These are phyloP conservation scores for Platyura marginata DNA, from an alignment of 1,140 invertebrate genomes.

Conservation along the genomic window DNA sequence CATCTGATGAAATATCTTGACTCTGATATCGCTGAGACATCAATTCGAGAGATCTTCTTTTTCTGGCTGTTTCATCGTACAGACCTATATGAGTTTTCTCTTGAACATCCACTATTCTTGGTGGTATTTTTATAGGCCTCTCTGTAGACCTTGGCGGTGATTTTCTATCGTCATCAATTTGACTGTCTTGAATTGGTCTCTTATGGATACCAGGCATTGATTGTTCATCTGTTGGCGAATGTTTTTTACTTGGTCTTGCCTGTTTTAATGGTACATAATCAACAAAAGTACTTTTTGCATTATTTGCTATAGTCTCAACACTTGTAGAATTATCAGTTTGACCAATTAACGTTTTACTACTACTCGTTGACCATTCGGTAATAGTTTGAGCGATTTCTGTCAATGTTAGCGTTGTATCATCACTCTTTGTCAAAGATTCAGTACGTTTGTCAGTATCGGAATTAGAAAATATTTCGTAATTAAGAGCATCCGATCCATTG, in stretches of 20 bases:
- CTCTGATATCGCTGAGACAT: conserved; percentile 33
- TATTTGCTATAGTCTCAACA: background rate
- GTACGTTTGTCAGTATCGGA: conserved; percentile 30
- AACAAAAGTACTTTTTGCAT: too few relatives aligned
- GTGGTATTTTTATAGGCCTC: conserved; percentile 27
- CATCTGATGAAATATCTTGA: conserved; percentile 28
- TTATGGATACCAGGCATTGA: conserved; percentile 16
- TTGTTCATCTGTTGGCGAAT: conserved; percentile 5
- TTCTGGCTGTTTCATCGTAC: conserved; percentile 9
- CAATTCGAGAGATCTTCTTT: conserved; percentile 19
- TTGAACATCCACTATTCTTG: conserved; percentile 2
- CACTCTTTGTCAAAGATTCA: conserved; percentile 36
- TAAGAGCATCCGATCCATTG: conserved; percentile 20
- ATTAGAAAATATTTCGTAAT: conserved; percentile 34
- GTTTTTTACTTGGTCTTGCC: conserved; percentile 2
- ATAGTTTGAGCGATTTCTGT: conserved; percentile 33
- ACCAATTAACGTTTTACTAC: conserved; percentile 33
- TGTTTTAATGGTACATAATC: conserved; percentile 21
- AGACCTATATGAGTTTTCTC: background rate
- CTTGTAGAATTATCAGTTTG: conserved; percentile 6
- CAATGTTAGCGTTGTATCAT: conserved; percentile 34
- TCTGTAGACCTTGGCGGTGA: conserved; percentile 17
- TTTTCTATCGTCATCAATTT: conserved; percentile 14
- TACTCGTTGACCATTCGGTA: conserved; percentile 39
- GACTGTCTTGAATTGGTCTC: conserved; percentile 10